Evolutionary conservation across 2,888 invertebrate species (phyloP), one percentile per base, ranked within the genome.

Genomic region (Corythucha ciliata): DNA sequence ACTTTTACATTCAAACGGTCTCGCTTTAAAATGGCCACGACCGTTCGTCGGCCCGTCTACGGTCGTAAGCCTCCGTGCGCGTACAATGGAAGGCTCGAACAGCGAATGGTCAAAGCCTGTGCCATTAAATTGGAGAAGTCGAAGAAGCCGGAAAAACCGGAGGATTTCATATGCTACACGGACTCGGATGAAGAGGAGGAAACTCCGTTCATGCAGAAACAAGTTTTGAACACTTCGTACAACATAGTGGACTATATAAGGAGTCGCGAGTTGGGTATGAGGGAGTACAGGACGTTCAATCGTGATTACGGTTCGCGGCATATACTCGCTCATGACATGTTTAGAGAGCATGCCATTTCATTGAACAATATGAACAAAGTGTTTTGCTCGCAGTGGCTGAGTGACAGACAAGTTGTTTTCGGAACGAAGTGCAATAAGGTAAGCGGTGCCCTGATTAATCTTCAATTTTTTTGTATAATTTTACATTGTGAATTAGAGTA

Each of bases 361-460:
- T 74, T 90, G 57, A 85, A 83, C 60, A 86, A 83, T 68, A 83
- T 89, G 75, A 90, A 90, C 70, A 90, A 90, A 71, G 88, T 63
- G 53, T 96, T 94, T 73, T 91, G 93, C 67, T 91, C 93, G 0
- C 85, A 92, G 68, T 96, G 96, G 94, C 75, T 96, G 32, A 90
- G 89, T 61, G 89, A 91, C 70, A 77, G 90, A 63, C 92, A 93
- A 73, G 86, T 96, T 52, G 90, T 93, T 20, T 91, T 93, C 68
- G 96, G 94, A 48, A 94, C 94, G 45, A 96, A 96, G 70, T 94
- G 96, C 71, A 94, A 94, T 72, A 92, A 91, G 79, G 87, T 88
- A 68, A 25, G 39, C 26, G 6, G 4, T 4, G 5, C 25, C 25
- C n/a, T 8, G 8, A 36, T 14, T 36, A n/a, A 7, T 8, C 29